Conservation (phyloP, 1,140 invertebrate genomes). For the Drosophila lacteicornis region DNA sequence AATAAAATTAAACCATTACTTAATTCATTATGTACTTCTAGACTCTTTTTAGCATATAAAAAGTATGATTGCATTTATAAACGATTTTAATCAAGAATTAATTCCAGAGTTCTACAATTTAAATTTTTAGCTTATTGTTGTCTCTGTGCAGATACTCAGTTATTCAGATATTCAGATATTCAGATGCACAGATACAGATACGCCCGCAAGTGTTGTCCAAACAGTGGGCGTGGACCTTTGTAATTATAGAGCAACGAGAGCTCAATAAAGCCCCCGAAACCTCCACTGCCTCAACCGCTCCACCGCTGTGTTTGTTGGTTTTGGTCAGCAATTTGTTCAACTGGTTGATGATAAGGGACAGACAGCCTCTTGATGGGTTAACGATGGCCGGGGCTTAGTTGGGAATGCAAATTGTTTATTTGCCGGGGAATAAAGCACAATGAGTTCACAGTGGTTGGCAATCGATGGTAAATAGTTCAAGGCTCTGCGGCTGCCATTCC, state of each 20-base stretch:
- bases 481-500: constrained; percentile 1
- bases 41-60: too few relatives aligned
- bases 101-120: not conserved
- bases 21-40: too few relatives aligned
- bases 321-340: constrained; percentile 71
- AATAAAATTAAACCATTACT: too few relatives aligned
- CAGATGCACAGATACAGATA: constrained; percentile 28
- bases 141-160: constrained; percentile 13
- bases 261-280: constrained; percentile 48
- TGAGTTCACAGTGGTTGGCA: constrained; percentile 54
- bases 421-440: constrained; percentile 47
- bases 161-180: constrained; percentile 16
- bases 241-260: constrained; percentile 62
- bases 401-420: constrained; percentile 80
- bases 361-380: constrained; percentile 34
- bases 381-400: constrained; percentile 61
- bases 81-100: not conserved
- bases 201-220: constrained; percentile 63
- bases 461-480: constrained; percentile 38
- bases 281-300: constrained; percentile 2
- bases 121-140: not conserved
- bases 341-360: constrained; percentile 53
- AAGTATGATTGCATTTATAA: too few relatives aligned
- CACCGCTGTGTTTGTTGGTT: constrained; percentile 43
- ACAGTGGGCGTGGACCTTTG: constrained; percentile 56